phyloP scores from a whole-genome alignment of 1,140 invertebrate species.

The Habropoda laboriosa region DNA sequence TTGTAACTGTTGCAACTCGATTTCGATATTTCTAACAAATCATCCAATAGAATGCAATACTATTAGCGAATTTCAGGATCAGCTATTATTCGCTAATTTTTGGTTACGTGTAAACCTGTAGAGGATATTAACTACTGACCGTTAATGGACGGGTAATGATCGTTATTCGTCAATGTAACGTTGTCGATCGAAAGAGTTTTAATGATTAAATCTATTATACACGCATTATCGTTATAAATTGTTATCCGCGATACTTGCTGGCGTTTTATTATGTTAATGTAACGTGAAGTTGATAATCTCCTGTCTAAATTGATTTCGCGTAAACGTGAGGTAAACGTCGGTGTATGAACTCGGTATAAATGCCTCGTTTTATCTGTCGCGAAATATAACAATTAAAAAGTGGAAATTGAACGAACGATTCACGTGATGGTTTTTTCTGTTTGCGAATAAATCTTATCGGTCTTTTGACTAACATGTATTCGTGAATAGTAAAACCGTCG shows the following conservation, averaged over 20 bases:
- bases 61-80: neutral
- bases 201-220: neutral
- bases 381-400: neutral
- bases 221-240: neutral
- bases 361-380: no score
- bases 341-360: neutral
- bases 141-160: neutral
- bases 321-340: neutral
- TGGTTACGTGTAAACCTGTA: neutral
- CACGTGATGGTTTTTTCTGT: no score
- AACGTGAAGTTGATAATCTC: neutral
- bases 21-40: neutral
- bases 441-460: no score
- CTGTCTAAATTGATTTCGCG: neutral
- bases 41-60: neutral
- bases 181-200: neutral
- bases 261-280: conserved; percentile 1
- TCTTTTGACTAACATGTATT: no score
- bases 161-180: neutral
- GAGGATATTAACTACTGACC: neutral
- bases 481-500: neutral
- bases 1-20: no score
- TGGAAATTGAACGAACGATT: neutral
- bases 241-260: neutral
- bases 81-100: neutral